Base-by-base conservation (phyloP, 92 coral and sea anemone genomes). In the Porites rus region DNA sequence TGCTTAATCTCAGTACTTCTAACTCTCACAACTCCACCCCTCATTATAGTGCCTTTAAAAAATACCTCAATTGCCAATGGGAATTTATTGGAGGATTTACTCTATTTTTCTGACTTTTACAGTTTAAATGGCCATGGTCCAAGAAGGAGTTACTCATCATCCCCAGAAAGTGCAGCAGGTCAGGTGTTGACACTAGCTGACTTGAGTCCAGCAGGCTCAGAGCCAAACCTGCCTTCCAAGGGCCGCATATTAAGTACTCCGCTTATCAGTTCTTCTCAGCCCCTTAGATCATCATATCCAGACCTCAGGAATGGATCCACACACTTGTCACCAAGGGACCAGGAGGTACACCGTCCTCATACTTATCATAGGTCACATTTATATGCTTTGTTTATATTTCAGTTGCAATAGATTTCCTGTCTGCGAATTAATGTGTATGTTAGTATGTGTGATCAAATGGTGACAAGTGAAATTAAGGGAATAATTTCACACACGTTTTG, bases 171-270 rank as follows among this genome's bases (percentile, higher is more conserved):
- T 86, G 96, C 94, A 10, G 93, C 82, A 8, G 85, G 81, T 72
- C 98, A 93, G 63, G 95, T 95, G 74, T 74, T 96, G 95, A 96
- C 99, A 20, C 87, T 96, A 75, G 98, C 99, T 28, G 99, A 96
- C 92, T 93, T 96, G 50, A 95, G 96, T 17, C 99, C 99, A 64
- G 93, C 99, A 12, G 87, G 91, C 53, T 94, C 99, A 0, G 98
- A 95, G 56, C 87, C 94, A 74, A 92, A 89, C 63, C 71, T 85
- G 70, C 73, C 79, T 25, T 72, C 91, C 11, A 93, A 81, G 60
- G 81, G 72, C 71, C 93, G 91, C 63, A 78, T 89, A 28, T 28
- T 28, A 68, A 86, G 91, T 12, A 89, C 90, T 16, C 81, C 94
- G n/a, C 73, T 90, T 38, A 91, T 89, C 31, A 71, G 70, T 54